A percentile compares a stretch with the other conserved stretches of the same genome.
Conservation (phyloP, 1,140 invertebrate species). For the Drosophila arizonae region DNA sequence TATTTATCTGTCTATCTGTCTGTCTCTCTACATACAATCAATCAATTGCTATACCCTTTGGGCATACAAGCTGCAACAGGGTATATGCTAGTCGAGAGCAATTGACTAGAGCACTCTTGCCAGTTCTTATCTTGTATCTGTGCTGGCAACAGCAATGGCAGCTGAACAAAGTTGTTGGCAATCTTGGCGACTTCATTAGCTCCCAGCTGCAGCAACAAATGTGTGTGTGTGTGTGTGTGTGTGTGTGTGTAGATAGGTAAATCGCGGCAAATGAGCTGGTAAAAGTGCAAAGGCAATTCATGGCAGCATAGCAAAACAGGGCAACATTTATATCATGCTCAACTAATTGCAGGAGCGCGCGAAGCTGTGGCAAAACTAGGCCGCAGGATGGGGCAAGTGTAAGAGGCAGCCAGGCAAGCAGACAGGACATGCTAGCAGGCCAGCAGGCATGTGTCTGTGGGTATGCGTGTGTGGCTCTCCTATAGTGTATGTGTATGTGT, state of each 20-base stretch:
- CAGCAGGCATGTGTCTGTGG: conserved; percentile 22
- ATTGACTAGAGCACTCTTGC: not conserved
- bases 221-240: conserved; percentile 24
- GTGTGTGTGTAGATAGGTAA: conserved; percentile 49
- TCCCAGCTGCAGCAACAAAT: conserved; percentile 11
- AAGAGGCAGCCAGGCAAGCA: conserved; percentile 14
- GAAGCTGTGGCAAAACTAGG: conserved; percentile 17
- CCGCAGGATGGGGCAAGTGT: conserved; percentile 8
- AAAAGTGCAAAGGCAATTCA: conserved; percentile 52
- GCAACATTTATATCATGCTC: conserved; percentile 69
- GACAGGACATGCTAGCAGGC: conserved; percentile 47
- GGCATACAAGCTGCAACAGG: too few species aligned
- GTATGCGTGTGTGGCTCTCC: conserved; percentile 12
- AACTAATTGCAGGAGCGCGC: conserved; percentile 66
- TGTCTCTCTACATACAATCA: too few species aligned
- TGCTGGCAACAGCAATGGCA: conserved; percentile 31
- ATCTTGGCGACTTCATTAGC: conserved; percentile 58
- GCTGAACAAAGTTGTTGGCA: conserved; percentile 47
- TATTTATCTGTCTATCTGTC: too few species aligned
- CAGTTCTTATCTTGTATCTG: not conserved
- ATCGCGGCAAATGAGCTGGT: conserved; percentile 67
- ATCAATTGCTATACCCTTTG: too few species aligned
- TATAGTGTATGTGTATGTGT: conserved; percentile 10
- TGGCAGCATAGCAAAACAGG: conserved; percentile 11
- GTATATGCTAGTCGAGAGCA: too few species aligned